Base-by-base conservation (phyloP, 2,797 vertebrate genomes). In the Rallus crepitans region DNA sequence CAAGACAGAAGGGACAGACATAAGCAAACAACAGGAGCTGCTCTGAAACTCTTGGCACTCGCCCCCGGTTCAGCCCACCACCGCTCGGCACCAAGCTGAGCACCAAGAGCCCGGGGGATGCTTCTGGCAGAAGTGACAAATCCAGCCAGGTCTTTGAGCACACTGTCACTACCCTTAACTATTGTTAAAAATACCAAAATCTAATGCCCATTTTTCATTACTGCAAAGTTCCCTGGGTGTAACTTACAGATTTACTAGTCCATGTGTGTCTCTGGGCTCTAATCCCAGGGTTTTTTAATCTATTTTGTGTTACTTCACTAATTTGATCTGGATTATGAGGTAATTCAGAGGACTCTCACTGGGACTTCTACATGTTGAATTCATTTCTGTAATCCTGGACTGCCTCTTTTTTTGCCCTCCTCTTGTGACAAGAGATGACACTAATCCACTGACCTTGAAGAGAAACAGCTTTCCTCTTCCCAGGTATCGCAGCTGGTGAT, bases 401-500 rank as follows among this genome's bases (percentile, higher is more conserved):
- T 28, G 35, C 18, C 25, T 77, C 31, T 59, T 79, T 91, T 45
- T 84, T 61, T 18, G 9, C 39, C 28, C 24, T 71, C 18, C 8
- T 45, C 73, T 70, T 37, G 35, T 63, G 73, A 37, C 17, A 82
- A 63, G n/a, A 6, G 64, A 56, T 53, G 59, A 5, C 80, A 39
- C 70, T 73, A 76, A 92, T 73, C 42, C 45, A 70, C 57, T 64
- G 87, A 90, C 94, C 87, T 85, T 77, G 81, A 76, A 60, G 60
- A 60, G 77, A 65, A 94, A 56, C 60, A 83, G 94, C 76, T 91
- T 90, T 91, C 82, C 83, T 80, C 90, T 87, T 89, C 82, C 89
- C 89, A 85, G 87, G 92, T 92, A 50, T 50, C 1, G 0, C 89
- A 87, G 93, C 83, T 90, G 94, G 40, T 72, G 53, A 70, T 19